Evolutionary conservation across 2,113 vertebrate species (phyloP).

Genomic region (Vicugna pacos): DNA sequence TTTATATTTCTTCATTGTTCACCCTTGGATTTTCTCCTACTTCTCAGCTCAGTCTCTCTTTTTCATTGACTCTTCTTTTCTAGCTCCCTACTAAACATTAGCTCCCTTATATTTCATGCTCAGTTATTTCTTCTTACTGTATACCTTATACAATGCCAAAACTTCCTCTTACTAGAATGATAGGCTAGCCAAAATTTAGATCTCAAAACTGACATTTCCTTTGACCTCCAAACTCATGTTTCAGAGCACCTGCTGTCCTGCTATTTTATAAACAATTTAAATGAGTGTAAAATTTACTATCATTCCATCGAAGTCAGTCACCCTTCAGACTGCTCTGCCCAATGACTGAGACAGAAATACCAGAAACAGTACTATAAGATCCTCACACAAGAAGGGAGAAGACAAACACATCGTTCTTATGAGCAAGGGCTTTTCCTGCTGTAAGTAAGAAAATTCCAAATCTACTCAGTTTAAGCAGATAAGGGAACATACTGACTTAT

Average conservation of each 20-base stretch:
- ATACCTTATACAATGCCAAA: neutral
- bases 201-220: neutral
- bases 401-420: neutral
- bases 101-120: neutral
- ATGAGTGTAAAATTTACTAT: neutral
- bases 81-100: neutral
- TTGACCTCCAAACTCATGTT: neutral
- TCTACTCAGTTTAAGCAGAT: neutral
- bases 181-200: neutral
- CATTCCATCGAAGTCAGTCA: neutral
- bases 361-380: neutral
- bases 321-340: neutral
- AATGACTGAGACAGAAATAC: neutral
- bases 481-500: neutral
- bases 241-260: neutral
- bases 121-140: neutral
- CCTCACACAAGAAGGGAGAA: neutral
- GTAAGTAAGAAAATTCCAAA: neutral
- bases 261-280: neutral
- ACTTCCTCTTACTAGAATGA: neutral
- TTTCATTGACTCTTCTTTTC: neutral
- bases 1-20: neutral
- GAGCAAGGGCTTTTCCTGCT: neutral
- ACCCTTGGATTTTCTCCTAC: neutral
- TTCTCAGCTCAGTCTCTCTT: neutral